Percentiles rank a stretch among this genome's conserved stretches.
phyloP scores from a whole-genome alignment of 2,113 vertebrate genomes.

The Apodemus sylvaticus region DNA sequence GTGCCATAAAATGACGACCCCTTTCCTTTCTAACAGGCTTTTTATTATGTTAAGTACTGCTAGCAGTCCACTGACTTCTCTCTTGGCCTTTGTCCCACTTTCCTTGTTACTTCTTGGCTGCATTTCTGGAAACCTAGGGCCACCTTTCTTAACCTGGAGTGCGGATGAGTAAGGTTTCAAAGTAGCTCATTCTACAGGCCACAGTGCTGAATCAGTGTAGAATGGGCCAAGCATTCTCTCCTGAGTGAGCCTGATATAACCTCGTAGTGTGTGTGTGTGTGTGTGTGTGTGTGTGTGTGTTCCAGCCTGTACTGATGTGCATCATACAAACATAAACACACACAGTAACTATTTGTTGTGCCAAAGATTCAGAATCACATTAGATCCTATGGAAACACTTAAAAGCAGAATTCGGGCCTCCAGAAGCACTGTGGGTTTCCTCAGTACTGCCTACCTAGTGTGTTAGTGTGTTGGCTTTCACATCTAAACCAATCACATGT shows the following conservation, averaged over 20 bases:
- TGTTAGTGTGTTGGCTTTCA: not conserved
- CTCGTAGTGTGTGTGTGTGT: not conserved
- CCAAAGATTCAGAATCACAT: not conserved
- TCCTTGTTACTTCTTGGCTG: conserved; percentile 2
- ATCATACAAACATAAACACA: too few relatives aligned
- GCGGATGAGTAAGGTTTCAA: not conserved
- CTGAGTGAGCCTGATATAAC: not conserved
- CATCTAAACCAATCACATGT: not conserved
- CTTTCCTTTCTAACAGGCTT: conserved; percentile 51
- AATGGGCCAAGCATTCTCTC: not conserved
- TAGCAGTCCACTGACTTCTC: conserved; percentile 11
- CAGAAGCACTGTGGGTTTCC: not conserved
- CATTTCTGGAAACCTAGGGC: conserved; percentile 25
- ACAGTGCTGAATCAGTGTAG: not conserved
- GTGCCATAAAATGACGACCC: conserved; percentile 14
- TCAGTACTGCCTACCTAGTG: not conserved
- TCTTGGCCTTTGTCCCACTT: conserved; percentile 8
- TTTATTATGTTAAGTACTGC: conserved; percentile 57
- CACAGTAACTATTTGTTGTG: not conserved
- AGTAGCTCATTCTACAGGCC: not conserved
- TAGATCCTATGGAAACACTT: not conserved
- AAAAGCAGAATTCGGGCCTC: not conserved
- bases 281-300: not conserved
- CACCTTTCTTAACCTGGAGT: not conserved
- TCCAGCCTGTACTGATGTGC: not conserved